These are phyloP conservation scores for Onychostruthus taczanowskii DNA, from an alignment of 2,113 vertebrate species.

Conservation along the genomic window DNA sequence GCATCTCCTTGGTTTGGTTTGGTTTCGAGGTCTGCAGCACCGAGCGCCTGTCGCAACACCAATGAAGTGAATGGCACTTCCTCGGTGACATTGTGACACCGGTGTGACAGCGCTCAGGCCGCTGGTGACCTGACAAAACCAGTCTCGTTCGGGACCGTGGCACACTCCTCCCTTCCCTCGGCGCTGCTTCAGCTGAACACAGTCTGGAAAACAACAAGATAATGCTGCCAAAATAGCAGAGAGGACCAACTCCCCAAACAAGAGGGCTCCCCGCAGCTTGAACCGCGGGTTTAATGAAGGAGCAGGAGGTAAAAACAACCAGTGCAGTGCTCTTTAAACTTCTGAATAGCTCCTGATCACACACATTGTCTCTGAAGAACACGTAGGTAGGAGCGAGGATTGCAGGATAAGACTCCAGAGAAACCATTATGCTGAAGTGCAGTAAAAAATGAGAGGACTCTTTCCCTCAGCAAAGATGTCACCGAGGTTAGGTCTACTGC, in stretches of 20 bases:
- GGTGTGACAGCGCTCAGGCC: background rate
- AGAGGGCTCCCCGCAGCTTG: background rate
- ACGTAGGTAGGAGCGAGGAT: background rate
- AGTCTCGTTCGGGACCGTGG: background rate
- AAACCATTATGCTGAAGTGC: background rate
- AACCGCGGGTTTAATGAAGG: background rate
- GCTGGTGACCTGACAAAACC: conserved; percentile 49
- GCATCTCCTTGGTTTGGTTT: background rate
- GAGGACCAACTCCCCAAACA: conserved; percentile 31
- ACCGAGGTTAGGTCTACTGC: background rate
- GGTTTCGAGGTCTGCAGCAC: background rate
- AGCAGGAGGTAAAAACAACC: background rate
- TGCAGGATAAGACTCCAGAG: background rate
- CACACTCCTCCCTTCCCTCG: background rate
- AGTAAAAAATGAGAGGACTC: background rate
- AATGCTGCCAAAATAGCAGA: conserved; percentile 58
- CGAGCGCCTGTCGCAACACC: background rate
- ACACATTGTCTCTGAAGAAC: background rate
- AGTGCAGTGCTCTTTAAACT: background rate
- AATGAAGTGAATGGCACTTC: background rate
- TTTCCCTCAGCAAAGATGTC: background rate
- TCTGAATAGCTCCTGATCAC: background rate
- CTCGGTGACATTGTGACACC: background rate
- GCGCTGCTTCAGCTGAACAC: background rate
- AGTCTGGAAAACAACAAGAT: conserved; percentile 9